phyloP scores from a whole-genome alignment of 2,113 vertebrate species.

The Chlorodrepanis virens region DNA sequence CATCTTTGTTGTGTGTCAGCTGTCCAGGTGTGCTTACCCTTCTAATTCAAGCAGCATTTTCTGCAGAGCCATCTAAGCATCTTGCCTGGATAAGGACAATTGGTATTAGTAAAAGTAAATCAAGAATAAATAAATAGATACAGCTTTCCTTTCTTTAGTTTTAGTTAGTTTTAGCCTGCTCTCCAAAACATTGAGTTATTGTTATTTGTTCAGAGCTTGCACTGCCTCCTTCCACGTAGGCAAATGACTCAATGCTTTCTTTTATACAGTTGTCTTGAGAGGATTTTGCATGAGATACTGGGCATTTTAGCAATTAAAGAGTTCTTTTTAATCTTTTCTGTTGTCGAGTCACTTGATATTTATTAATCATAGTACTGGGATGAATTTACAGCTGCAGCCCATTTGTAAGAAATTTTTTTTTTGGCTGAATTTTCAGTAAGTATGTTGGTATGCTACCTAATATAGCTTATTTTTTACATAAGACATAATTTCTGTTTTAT shows the following conservation, averaged over 20 bases:
- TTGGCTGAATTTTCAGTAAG: not conserved
- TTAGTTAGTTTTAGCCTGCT: constrained; percentile 47
- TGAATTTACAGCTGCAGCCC: constrained; percentile 12
- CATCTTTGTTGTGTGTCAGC: not conserved
- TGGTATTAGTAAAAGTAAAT: not conserved
- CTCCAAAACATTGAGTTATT: constrained; percentile 34
- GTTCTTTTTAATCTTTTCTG: constrained; percentile 41
- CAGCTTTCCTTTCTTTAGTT: not conserved
- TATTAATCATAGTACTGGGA: not conserved
- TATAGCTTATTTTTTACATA: not conserved
- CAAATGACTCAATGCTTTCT: constrained; percentile 50
- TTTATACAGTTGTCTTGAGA: constrained; percentile 44
- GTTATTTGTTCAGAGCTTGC: constrained; percentile 29
- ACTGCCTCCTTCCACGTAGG: constrained; percentile 37
- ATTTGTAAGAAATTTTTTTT: not conserved
- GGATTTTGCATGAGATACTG: constrained; percentile 27
- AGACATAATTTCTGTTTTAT: not conserved
- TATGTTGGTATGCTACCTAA: not conserved
- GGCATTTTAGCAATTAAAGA: not conserved
- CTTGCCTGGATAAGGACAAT: not conserved
- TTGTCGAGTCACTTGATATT: not conserved
- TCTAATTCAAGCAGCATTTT: not conserved
- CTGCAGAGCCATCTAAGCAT: not conserved
- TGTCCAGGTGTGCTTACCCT: not conserved
- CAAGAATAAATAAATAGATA: not conserved